Percentiles rank a stretch among this genome's conserved stretches.
Conservation (phyloP, 1,140 invertebrate species). For the Oncopeltus fasciatus region DNA sequence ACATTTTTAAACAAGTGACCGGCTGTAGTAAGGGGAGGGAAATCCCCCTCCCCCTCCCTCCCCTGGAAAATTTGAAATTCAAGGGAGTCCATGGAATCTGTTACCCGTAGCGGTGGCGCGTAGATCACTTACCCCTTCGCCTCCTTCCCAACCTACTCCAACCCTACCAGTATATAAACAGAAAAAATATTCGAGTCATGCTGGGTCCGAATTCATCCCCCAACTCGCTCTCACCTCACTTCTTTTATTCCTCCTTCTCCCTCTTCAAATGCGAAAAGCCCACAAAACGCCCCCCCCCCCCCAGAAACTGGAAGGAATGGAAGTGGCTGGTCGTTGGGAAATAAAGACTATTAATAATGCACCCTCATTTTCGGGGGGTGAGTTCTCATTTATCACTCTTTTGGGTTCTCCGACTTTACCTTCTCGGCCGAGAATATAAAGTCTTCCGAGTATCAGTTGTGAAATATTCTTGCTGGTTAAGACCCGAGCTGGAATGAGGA, state of each 20-base stretch:
- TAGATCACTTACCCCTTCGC: constrained; percentile 1
- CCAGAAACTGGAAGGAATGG: background rate
- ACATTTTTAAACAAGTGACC: constrained; percentile 3
- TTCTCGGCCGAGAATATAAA: constrained; percentile 1
- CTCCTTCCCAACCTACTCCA: too few species aligned
- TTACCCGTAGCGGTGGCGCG: background rate
- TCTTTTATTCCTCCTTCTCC: background rate
- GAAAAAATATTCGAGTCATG: constrained; percentile 3
- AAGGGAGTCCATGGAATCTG: background rate
- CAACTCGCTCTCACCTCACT: background rate
- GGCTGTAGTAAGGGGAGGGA: background rate
- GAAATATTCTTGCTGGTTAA: background rate
- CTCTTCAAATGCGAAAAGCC: background rate
- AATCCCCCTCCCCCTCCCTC: too few species aligned
- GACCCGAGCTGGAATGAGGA: background rate
- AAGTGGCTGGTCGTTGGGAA: background rate
- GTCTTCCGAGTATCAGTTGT: background rate
- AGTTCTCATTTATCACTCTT: constrained; percentile 1
- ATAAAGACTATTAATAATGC: constrained; percentile 8
- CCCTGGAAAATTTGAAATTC: constrained; percentile 1
- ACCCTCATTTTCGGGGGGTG: background rate
- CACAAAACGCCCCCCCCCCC: background rate
- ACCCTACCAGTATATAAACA: background rate
- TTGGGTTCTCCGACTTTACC: background rate
- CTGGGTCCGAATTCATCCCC: background rate